Base-by-base conservation (phyloP, 2,888 invertebrate species). In the Ornithoptera alexandrae region DNA sequence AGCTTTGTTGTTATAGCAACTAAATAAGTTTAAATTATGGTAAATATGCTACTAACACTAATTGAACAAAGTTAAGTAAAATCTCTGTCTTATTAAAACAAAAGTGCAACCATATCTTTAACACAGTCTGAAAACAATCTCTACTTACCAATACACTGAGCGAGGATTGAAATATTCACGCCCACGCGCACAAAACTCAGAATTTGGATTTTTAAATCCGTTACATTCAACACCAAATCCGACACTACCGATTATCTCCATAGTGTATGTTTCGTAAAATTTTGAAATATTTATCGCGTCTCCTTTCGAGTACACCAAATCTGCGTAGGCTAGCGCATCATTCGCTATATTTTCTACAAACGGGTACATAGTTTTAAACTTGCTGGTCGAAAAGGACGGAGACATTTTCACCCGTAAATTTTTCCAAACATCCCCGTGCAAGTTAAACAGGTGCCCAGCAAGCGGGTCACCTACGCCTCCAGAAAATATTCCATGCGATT, bases 341-440 rank as follows among this genome's bases (percentile, higher is more conserved):
- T 90, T 82, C 0, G 94, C 94, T 69, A 94, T 94, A 53, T 93
- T 86, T 58, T 94, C 89, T 17, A 95, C 93, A 0, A 94, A 92
- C 0, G 88, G 88, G 75, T 94, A 95, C 94, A 95, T 95, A 2
- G 85, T 91, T 80, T 94, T 95, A 63, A 96, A 82, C 82, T 95
- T 95, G 10, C 94, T 94, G 0, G 95, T 93, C 0, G 95, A 94
- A 78, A 95, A 96, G 0, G 94, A 93, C 0, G 95, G 94, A 0
- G 95, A 93, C 77, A 96, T 84, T 76, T 95, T 95, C 0, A 91
- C 75, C 20, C 96, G 89, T 39, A 96, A 81, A 63, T 87, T 90
- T 77, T 93, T 95, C 96, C 96, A 96, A 65, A 93, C 88, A 12
- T 92, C 85, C 0, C 94, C 94, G 62, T 90, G 88, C 60, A 94